Evolutionary conservation across 2,113 vertebrate genomes (phyloP), one percentile per base, ranked within the genome.

Genomic region (Campylorhamphus procurvoides): DNA sequence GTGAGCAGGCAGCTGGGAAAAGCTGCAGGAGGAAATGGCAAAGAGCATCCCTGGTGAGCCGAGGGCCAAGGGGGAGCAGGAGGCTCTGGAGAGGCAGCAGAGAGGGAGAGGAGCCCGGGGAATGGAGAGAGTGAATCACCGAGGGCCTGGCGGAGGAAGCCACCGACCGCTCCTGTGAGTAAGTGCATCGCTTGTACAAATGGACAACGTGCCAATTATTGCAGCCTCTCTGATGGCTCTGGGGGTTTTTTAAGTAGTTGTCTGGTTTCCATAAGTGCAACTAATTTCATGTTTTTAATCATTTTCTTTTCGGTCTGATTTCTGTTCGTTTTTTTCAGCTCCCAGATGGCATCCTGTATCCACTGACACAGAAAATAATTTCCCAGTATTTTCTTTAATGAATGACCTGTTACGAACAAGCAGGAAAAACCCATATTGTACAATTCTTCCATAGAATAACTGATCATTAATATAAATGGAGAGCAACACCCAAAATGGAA

Each of bases 291-390:
- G 59, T 0, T 4, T 94, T 95, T 77, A 76, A 75, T 89, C 1
- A 3, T 59, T 55, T 82, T 29, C 55, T 53, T 25, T 31, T 49
- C 4, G 0, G 42, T 86, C 69, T 93, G 84, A 93, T 92, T 96
- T 94, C 78, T 85, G 85, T 89, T 96, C 87, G 49, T 93, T 94
- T 97, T 60, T 94, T 95, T 94, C 67, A 90, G 66, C 56, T 97
- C 88, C 93, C 96, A 96, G 91, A 94, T 95, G 96, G 96, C 71
- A 97, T 96, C 88, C 79, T 96, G 76, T 47, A 95, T 79, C 88
- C 63, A 87, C 84, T 58, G 67, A 91, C 90, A 97, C 69, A 94
- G 73, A 96, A 94, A 78, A 97, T 96, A 92, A 95, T 95, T 93
- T 92, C 76, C 69, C 71, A 89, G 93, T 77, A 81, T 96, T 94